Base-by-base conservation (phyloP, 1,140 invertebrate species). In the Panagrolaimus sp. region DNA sequence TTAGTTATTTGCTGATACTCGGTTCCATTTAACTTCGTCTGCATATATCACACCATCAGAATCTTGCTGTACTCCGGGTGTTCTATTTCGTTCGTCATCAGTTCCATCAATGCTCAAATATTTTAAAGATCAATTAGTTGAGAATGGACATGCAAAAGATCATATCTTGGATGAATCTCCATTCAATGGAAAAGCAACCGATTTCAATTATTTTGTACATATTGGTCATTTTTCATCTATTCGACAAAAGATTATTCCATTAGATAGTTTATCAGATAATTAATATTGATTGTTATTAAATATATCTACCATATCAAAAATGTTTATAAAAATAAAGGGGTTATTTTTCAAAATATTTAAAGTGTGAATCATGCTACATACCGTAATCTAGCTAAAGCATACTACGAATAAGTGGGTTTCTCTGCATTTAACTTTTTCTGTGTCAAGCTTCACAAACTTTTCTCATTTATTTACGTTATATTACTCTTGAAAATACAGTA, bases 1-100 rank as follows among this genome's bases (percentile, higher is more conserved):
- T 67, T 23, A 70, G 68, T 4, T 70, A 25, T 66, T 66, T n/a
- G 68, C 68, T 1, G 68, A 70, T 64, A n/a, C 31, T 14, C 68
- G 65, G 14, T 70, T 70, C 68, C 13, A 14, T 9, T 2, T 70
- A 3, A 70, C 68, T 23, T 20, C 13, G 1, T 69, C 43, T 42
- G 68, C 69, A 4, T 71, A 70, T 25, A n/a, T 70, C 9, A 69
- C 67, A 14, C 14, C 9, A 38, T 9, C 67, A 16, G 68, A 70
- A 43, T 71, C 68, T 16, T 70, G 68, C 51, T 70, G 68, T 67
- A 70, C 68, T 16, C 68, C 11, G 16, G 68, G 69, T 2, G 68
- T 70, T 46, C 46, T 70, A 7, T 70, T 70, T 38, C 66, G 68
- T 4, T 14, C 42, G 3, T 5, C 45, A 4, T 20, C 67, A 20